Evolutionary conservation across 2,113 vertebrate species (phyloP).

Genomic region (Istiophorus platypterus): DNA sequence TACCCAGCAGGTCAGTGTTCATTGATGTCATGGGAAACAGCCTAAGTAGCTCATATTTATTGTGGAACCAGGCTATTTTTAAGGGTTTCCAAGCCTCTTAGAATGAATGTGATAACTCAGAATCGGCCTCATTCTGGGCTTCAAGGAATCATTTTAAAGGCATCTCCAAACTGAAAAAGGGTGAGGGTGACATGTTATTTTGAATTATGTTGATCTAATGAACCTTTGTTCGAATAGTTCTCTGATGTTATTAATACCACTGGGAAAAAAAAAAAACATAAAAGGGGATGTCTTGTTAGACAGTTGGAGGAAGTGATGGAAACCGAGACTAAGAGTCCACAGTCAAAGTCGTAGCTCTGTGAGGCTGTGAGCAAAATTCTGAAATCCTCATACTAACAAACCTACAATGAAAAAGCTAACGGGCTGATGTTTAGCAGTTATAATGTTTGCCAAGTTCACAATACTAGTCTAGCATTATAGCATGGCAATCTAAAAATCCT

Average conservation of each 20-base stretch:
- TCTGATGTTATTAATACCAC: background rate
- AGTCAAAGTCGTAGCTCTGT: background rate
- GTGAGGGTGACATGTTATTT: conserved; percentile 42
- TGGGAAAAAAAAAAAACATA: background rate
- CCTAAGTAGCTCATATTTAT: conserved; percentile 57
- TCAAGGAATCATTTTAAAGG: conserved; percentile 2
- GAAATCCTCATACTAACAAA: background rate
- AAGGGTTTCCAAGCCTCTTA: conserved; percentile 42
- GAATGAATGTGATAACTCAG: conserved; percentile 13
- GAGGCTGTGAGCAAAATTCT: background rate
- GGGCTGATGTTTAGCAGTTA: background rate
- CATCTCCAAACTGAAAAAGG: conserved; percentile 21
- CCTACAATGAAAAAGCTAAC: background rate
- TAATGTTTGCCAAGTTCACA: background rate
- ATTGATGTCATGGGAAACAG: conserved; percentile 61
- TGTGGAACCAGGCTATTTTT: conserved; percentile 43
- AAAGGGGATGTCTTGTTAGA: background rate
- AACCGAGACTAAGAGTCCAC: background rate
- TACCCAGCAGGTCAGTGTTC: conserved; percentile 56
- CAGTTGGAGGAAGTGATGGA: background rate
- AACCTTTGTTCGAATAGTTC: background rate
- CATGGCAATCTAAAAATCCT: background rate
- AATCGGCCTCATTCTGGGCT: conserved; percentile 11
- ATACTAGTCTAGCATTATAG: background rate
- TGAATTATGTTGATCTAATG: conserved; percentile 13